Base-by-base conservation (phyloP, 2,797 vertebrate species). In the Danionella dracula region DNA sequence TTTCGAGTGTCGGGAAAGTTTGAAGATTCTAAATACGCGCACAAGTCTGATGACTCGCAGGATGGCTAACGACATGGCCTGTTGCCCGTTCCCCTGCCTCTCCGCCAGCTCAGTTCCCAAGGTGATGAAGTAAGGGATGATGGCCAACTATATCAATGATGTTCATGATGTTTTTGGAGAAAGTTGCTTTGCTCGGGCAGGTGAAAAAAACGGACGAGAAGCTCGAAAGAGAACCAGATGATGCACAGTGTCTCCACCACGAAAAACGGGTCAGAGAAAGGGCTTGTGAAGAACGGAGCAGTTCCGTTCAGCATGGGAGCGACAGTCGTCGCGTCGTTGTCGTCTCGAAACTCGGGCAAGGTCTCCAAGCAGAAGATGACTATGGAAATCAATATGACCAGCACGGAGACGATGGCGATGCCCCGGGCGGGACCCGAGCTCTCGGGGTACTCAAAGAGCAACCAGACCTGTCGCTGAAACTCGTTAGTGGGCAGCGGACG, bases 291-390 rank as follows among this genome's bases (percentile, higher is more conserved):
- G 75, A 82, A 86, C 0, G 86, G 58, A 23, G 82, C 50, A 4
- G 89, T 90, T 78, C 85, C 85, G 38, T 91, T 91, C 12, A 81
- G 75, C 17, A 82, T 59, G 4, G 84, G 80, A 20, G 81, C 68
- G n/a, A 79, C 74, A 10, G 34, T 54, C 7, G n/a, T 19, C 5
- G 11, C 8, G 55, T 94, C 91, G 5, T 90, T 91, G 6, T 99
- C 94, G 38, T 98, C 95, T 76, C 93, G 87, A 84, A 99, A 97
- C 80, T 98, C 95, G 0, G 96, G 95, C 51, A 99, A 66, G 20
- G 96, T 99, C 82, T 99, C 96, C 80, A 99, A 81, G 75, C 96
- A 99, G 86, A 99, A 99, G 77, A 99, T 99, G 69, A 99, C 96
- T 0, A 99, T 99, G 70, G 96, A 99, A 81, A 99, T 94, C 74